These are phyloP conservation scores for Labeo rohita DNA, from an alignment of 2,113 vertebrate species.

Conservation along the genomic window DNA sequence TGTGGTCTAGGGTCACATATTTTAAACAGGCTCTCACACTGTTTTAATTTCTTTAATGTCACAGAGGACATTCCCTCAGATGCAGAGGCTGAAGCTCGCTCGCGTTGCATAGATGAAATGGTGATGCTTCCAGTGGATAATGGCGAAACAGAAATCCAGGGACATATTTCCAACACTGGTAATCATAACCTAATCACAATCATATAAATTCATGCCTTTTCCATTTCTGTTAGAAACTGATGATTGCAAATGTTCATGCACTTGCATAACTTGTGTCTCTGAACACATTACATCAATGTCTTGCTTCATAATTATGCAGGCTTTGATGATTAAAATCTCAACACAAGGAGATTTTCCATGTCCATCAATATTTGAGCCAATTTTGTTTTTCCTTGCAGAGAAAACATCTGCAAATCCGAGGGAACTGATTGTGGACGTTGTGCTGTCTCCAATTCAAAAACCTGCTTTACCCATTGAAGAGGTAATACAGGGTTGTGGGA, in stretches of 20 bases:
- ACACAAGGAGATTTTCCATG: not conserved
- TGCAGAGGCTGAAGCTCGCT: constrained; percentile 83
- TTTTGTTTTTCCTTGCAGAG: constrained; percentile 59
- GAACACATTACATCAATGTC: not conserved
- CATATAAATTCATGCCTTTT: constrained; percentile 20
- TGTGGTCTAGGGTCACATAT: not conserved
- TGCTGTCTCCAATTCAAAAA: constrained; percentile 62
- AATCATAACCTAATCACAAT: constrained; percentile 27
- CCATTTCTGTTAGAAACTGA: not conserved
- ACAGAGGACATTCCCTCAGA: constrained; percentile 89
- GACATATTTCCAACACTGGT: constrained; percentile 68
- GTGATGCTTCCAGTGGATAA: constrained; percentile 69
- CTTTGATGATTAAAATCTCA: constrained; percentile 23
- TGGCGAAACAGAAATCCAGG: constrained; percentile 63
- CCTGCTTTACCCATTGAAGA: constrained; percentile 46
- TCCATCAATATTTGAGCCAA: not conserved
- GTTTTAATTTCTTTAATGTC: constrained; percentile 43
- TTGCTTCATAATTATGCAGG: not conserved
- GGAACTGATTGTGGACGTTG: constrained; percentile 60
- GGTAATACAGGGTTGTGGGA: not conserved
- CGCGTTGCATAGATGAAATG: constrained; percentile 56
- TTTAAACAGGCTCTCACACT: constrained; percentile 6
- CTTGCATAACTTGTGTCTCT: constrained; percentile 3
- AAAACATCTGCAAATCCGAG: constrained; percentile 55
- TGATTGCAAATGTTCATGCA: not conserved